Base-by-base conservation (phyloP, 2,113 vertebrate genomes). In the Peromyscus maniculatus region DNA sequence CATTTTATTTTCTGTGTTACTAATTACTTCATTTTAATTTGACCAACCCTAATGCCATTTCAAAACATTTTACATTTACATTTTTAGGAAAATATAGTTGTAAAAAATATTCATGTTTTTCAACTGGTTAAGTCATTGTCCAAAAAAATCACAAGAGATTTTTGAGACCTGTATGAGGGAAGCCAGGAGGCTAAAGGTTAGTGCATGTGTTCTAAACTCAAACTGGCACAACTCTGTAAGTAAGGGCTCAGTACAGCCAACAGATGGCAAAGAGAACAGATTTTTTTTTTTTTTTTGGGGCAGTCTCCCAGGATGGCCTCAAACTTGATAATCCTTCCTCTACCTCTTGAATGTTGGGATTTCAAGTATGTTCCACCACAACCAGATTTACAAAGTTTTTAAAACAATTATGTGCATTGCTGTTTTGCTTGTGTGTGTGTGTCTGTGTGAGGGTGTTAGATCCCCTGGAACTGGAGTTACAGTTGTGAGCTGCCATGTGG, bases 51-150 rank as follows among this genome's bases (percentile, higher is more conserved):
- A 83, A 69, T 87, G 46, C 72, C 24, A 95, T 39, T 91, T 84
- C n/a, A 94, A 67, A 82, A 86, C 39, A 97, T 90, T 74, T 71
- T 80, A 22, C 36, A 79, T 62, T 91, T 39, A 21, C 36, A 75
- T 69, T 91, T 46, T 84, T 64, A 64, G n/a, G 43, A 84, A 62
- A 43, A 62, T 84, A 39, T 64, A 15, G 24, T 10, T 64, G 16
- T 64, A 43, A 46, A 82, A 83, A 39, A 77, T 24, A 39, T 3
- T n/a, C 79, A 0, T 62, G 15, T 83, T 64, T 84, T 59, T 24
- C 57, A 62, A 62, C 55, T 62, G 6, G 21, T 17, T 86, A 46
- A 39, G 7, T 31, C 82, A 86, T 31, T 66, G 82, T 66, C 57
- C 43, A 28, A 89, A 64, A 64, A 43, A n/a, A 39, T 72, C 69